Conservation (phyloP, 2,797 vertebrate species). For the Platalea minor region DNA sequence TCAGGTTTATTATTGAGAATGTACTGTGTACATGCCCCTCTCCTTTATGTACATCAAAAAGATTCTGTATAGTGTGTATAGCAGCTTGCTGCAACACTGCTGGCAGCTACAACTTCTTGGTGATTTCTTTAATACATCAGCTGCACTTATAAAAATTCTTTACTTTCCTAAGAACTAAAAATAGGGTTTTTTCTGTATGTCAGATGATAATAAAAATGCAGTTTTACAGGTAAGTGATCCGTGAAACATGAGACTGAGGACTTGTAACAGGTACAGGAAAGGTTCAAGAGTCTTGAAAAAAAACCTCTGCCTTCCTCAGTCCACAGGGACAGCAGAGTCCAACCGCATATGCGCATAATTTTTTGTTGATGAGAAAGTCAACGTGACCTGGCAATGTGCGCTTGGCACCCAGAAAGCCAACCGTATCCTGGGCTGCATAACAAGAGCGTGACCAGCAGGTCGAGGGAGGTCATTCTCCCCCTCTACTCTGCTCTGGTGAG, state of each 20-base stretch:
- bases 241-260: neutral
- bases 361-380: no score
- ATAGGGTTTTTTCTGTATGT: neutral
- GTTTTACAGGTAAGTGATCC: neutral
- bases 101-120: neutral
- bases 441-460: no score
- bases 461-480: no score
- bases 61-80: neutral
- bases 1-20: neutral
- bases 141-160: neutral
- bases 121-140: neutral
- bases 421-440: no score
- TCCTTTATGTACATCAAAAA: neutral
- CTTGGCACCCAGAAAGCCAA: no score
- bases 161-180: neutral
- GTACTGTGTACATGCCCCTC: neutral
- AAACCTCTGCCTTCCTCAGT: neutral
- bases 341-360: neutral
- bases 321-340: neutral
- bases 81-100: neutral
- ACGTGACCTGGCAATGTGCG: no score
- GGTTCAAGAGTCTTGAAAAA: neutral
- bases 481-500: no score
- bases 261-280: neutral
- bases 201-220: neutral